Conservation (phyloP, 2,113 vertebrate species). For the Catharus bicknelli region DNA sequence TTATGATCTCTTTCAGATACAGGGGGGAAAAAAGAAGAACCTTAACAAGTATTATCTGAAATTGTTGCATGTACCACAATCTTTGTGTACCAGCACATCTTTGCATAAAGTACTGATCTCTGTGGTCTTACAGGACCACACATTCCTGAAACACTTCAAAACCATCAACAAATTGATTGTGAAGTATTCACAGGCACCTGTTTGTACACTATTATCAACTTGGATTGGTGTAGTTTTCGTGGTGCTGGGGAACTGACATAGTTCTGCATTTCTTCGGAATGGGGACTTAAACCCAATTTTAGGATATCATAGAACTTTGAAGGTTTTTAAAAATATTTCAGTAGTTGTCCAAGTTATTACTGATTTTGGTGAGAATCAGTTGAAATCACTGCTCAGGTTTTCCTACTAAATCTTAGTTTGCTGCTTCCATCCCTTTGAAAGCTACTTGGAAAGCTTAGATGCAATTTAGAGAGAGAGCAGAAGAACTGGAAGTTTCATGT, state of each 20-base stretch:
- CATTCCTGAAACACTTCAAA: background rate
- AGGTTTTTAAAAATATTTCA: background rate
- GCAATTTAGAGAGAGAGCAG: background rate
- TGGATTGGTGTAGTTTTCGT: background rate
- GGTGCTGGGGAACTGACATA: background rate
- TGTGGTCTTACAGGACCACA: background rate
- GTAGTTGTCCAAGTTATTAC: background rate
- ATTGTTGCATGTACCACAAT: background rate
- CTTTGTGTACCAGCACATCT: background rate
- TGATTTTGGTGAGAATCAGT: background rate
- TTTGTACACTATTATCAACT: background rate
- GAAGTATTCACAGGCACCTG: background rate
- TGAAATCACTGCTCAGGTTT: background rate
- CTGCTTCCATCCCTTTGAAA: background rate
- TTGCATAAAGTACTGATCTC: background rate
- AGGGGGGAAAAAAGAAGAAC: background rate
- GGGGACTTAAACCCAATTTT: background rate
- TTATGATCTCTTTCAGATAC: background rate
- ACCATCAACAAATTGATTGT: background rate
- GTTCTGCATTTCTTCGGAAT: background rate
- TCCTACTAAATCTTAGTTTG: background rate
- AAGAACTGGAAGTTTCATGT: background rate
- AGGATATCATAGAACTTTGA: background rate
- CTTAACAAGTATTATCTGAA: background rate
- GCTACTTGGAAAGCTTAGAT: background rate